Percentiles rank a stretch among this genome's conserved stretches.
Evolutionary conservation across 2,888 invertebrate genomes (phyloP).

Genomic region (Leptopilina drosophilae): DNA sequence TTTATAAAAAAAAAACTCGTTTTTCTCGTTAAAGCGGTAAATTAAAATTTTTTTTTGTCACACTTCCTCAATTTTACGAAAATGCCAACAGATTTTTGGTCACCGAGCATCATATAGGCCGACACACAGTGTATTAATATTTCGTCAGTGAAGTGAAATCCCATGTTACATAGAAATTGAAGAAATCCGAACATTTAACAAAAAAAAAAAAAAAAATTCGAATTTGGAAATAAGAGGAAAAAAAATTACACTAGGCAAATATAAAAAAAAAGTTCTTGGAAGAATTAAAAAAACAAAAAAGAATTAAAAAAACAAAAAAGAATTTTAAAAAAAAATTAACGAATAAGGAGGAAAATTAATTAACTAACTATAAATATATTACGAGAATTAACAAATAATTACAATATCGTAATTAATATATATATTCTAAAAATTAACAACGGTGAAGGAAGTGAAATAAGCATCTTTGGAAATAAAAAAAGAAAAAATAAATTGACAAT

Average conservation of each 20-base stretch:
- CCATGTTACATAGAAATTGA: background rate
- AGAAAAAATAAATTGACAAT: slow-evolving; percentile 1
- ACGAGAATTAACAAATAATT: background rate
- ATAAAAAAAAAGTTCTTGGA: too few species aligned
- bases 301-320: too few species aligned
- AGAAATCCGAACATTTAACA: slow-evolving; percentile 18
- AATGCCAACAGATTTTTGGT: slow-evolving; percentile 36
- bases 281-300: too few species aligned
- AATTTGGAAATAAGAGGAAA: background rate
- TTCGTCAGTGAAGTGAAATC: slow-evolving; percentile 34
- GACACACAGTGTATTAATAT: slow-evolving; percentile 13
- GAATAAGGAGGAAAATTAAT: too few species aligned
- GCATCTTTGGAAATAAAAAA: background rate
- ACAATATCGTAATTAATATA: background rate
- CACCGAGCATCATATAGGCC: slow-evolving; percentile 7
- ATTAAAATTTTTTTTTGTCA: slow-evolving; percentile 41
- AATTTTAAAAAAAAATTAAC: too few species aligned
- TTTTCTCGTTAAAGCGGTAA: slow-evolving; percentile 47
- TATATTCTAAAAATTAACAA: too few species aligned
- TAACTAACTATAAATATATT: background rate
- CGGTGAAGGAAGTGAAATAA: background rate
- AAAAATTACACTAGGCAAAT: too few species aligned
- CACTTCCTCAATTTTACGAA: slow-evolving; percentile 30
- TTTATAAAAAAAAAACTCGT: slow-evolving; percentile 46
- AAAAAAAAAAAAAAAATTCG: background rate